Percentiles rank a stretch among this genome's conserved stretches.
phyloP scores from a whole-genome alignment of 2,888 invertebrate genomes.

The Crematogaster levior region DNA sequence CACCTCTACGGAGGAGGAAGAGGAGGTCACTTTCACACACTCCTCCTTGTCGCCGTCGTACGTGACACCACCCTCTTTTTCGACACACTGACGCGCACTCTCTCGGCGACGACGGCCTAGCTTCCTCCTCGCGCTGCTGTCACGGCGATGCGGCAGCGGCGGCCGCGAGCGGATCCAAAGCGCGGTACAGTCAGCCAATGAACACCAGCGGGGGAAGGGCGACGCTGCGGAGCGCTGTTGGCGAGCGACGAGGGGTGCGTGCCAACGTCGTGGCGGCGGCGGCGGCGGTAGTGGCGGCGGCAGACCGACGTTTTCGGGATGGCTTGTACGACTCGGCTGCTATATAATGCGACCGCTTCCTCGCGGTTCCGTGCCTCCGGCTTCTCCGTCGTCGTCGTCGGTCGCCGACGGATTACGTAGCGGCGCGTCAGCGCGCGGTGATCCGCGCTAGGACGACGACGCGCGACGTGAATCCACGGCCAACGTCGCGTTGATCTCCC shows the following conservation, averaged over 20 bases:
- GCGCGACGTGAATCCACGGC: constrained; percentile 22
- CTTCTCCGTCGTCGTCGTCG: constrained; percentile 58
- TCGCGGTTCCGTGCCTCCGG: constrained; percentile 39
- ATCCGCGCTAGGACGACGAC: constrained; percentile 15
- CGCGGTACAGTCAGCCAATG: constrained; percentile 71
- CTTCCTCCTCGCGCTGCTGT: constrained; percentile 26
- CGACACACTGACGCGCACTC: constrained; percentile 39
- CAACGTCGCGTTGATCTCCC: constrained; percentile 29
- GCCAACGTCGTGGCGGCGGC: constrained; percentile 16
- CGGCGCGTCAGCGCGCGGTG: constrained; percentile 31
- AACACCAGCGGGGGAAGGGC: constrained; percentile 63
- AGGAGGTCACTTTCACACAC: not conserved
- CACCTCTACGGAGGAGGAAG: not conserved
- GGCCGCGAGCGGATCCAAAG: constrained; percentile 51
- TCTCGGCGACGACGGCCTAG: constrained; percentile 48
- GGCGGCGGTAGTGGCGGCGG: not conserved
- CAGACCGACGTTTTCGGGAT: constrained; percentile 80
- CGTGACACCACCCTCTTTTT: constrained; percentile 31
- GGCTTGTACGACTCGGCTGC: constrained; percentile 71
- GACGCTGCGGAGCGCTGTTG: constrained; percentile 54
- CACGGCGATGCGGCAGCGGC: constrained; percentile 58
- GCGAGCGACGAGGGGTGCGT: constrained; percentile 57
- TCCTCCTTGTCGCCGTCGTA: not conserved
- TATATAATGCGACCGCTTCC: constrained; percentile 19
- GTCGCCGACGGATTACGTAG: constrained; percentile 47